Evolutionary conservation across 2,113 vertebrate genomes (phyloP).

Genomic region (Benitochromis conjunctus): DNA sequence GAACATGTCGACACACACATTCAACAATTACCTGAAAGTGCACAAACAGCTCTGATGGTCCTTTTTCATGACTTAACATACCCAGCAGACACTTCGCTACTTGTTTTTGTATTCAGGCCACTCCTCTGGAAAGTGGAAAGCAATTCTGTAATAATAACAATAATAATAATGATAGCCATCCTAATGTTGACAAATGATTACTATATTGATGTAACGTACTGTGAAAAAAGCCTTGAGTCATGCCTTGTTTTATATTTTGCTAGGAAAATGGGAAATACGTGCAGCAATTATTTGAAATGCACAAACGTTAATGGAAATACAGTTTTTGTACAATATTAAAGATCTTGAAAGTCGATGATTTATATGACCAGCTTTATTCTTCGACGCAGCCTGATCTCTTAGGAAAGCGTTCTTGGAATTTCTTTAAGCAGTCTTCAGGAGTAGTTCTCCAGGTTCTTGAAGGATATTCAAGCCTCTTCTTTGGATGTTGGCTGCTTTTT

Average conservation of each 20-base stretch:
- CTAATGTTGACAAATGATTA: not conserved
- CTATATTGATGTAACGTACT: not conserved
- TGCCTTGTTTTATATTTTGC: not conserved
- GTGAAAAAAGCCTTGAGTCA: not conserved
- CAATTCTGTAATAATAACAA: not conserved
- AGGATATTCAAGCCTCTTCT: not conserved
- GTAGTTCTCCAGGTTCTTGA: not conserved
- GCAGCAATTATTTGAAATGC: not conserved
- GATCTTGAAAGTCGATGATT: not conserved
- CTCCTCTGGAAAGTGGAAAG: not conserved
- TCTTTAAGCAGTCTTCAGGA: not conserved
- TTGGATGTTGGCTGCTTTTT: not conserved
- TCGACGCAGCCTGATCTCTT: not conserved
- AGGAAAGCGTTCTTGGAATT: not conserved
- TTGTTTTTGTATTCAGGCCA: not conserved
- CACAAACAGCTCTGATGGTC: not conserved
- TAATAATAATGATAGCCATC: not conserved
- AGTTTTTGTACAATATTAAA: not conserved
- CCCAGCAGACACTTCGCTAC: not conserved
- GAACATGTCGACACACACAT: conserved; percentile 33
- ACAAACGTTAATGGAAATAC: not conserved
- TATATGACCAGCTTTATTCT: not conserved
- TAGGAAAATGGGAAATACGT: not conserved
- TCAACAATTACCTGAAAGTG: not conserved
- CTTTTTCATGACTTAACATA: not conserved